A percentile compares a stretch with the other conserved stretches of the same genome.
These are phyloP conservation scores for Nowickia ferox DNA, from an alignment of 2,888 invertebrate genomes.

Conservation along the genomic window DNA sequence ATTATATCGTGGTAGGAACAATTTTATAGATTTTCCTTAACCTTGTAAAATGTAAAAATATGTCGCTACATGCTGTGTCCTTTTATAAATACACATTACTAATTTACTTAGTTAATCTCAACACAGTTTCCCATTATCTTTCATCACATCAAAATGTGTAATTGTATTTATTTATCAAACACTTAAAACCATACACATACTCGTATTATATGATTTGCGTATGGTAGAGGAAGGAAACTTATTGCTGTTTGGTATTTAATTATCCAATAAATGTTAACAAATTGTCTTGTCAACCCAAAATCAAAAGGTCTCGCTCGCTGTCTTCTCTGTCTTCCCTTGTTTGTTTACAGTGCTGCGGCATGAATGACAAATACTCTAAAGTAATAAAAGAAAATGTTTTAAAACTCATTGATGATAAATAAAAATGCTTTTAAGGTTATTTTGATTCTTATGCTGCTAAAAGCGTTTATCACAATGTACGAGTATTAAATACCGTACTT, in stretches of 20 bases:
- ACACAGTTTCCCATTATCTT: neutral
- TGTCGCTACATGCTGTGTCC: too few species aligned
- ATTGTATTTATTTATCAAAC: neutral
- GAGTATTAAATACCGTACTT: slow-evolving; percentile 46
- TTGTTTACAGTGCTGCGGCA: slow-evolving; percentile 32
- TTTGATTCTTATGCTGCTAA: slow-evolving; percentile 40
- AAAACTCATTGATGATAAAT: slow-evolving; percentile 32
- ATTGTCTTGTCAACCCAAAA: slow-evolving; percentile 71
- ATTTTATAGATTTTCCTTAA: too few species aligned
- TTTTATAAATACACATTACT: neutral
- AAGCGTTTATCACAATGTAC: slow-evolving; percentile 48
- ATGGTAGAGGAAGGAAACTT: slow-evolving; percentile 2
- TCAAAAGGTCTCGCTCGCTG: slow-evolving; percentile 41
- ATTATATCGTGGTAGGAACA: too few species aligned
- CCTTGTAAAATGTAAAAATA: too few species aligned
- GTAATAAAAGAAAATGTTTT: slow-evolving; percentile 15
- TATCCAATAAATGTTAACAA: slow-evolving; percentile 71
- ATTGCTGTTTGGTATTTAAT: slow-evolving; percentile 65
- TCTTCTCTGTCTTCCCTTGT: slow-evolving; percentile 69
- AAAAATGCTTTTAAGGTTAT: slow-evolving; percentile 65
- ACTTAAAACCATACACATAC: slow-evolving; percentile 9
- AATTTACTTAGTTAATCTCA: slow-evolving; percentile 7
- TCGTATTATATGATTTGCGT: slow-evolving; percentile 22
- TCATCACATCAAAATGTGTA: neutral
- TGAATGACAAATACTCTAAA: slow-evolving; percentile 52